phyloP scores from a whole-genome alignment of 35 echinoderm and acorn worm genomes.

The Heliocidaris erythrogramma region DNA sequence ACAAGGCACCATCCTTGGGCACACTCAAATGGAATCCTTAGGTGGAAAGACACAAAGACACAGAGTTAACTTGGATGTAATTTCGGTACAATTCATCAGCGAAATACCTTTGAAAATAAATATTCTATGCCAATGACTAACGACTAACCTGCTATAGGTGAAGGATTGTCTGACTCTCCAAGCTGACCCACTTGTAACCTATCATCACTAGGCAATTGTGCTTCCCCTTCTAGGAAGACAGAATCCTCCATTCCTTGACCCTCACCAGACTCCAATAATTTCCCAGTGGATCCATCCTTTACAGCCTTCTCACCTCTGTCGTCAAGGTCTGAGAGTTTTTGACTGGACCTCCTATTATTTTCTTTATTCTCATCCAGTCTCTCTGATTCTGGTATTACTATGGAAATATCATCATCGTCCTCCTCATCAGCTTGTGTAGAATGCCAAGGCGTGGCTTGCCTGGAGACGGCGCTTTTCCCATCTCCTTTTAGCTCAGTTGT shows the following conservation, averaged over 20 bases:
- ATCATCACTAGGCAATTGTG: not conserved
- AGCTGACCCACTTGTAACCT: not conserved
- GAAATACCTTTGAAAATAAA: no score
- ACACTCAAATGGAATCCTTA: conserved; percentile 60
- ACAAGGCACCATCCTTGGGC: conserved; percentile 50
- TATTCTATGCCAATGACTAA: not conserved
- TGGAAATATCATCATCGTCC: not conserved
- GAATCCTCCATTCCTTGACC: conserved; percentile 14
- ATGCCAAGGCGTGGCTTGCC: conserved; percentile 40
- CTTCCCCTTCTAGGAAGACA: conserved; percentile 12
- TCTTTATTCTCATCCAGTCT: not conserved
- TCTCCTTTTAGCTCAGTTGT: not conserved
- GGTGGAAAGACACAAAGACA: not conserved
- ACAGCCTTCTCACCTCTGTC: not conserved
- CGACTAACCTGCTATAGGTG: conserved; percentile 22
- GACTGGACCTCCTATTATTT: not conserved
- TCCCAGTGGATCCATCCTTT: not conserved
- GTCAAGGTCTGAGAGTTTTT: not conserved
- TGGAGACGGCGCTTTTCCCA: not conserved
- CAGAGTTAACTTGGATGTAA: not conserved
- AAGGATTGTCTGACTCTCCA: conserved; percentile 22
- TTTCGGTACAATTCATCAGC: no score
- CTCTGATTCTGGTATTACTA: conserved; percentile 43
- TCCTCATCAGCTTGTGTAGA: not conserved
- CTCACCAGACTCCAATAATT: not conserved